Evolutionary conservation across 2,888 invertebrate species (phyloP), one percentile per base, ranked within the genome.

Genomic region (Beris chalybata): DNA sequence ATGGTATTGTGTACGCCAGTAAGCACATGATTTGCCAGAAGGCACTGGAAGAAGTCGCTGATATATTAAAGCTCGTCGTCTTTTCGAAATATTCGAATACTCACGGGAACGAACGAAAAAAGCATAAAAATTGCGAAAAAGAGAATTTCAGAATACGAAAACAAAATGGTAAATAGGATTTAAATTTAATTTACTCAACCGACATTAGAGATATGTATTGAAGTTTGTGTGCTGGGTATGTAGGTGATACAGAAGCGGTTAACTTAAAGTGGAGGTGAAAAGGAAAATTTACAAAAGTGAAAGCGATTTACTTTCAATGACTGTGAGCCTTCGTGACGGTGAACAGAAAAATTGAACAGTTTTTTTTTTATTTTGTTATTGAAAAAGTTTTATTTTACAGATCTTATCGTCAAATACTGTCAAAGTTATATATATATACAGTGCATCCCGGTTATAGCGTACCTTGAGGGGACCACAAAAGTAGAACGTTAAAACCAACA

Each of bases 141-240:
- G 3, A 5, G 11, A 22, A 29, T 3, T 54, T 54, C 32, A 7
- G 30, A 54, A 30, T 31, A 54, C 11, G 30, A 54, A 31, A 54
- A 31, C 31, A 31, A 54, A 54, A 54, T 54, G 30, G 12, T 30
- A n/a, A 54, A 54, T 54, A 54, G n/a, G 31, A 54, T 12, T 31
- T 31, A 54, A 54, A 54, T 54, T 31, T 30, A 54, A 54, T 54
- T 54, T 54, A 30, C 54, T 32, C 9, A 31, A n/a, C 30, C 32
- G 31, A 11, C 54, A 31, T 54, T 54, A n/a, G 5, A 22, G 29
- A 52, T 30, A 52, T 52, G 52, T 54, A 31, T 31, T 54, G 3
- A 30, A 52, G 15, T 1, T 15, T 52, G 52, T 52, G 9, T 13
- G 48, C 48, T 4, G 15, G 15, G 15, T 52, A 52, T 29, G 52